Evolutionary conservation across 2,888 invertebrate species (phyloP), one percentile per base, ranked within the genome.

Genomic region (Omphaloscelis lunosa): DNA sequence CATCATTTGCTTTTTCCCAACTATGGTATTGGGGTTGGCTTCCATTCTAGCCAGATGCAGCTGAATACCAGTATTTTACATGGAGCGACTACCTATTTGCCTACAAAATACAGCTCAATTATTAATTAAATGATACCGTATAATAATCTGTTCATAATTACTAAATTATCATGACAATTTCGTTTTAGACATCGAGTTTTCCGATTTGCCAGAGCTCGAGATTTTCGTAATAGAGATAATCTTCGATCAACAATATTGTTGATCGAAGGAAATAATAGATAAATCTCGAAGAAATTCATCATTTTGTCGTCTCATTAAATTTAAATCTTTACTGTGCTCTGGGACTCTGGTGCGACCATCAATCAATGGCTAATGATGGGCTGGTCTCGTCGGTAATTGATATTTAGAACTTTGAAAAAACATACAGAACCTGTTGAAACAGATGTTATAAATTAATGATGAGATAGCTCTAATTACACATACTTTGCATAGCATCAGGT

Each of bases 361-460:
- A 45, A 72, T 78, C 79, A 72, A 65, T 65, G 7, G 17, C 23
- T 65, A 79, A 59, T 65, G 51, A 65, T 41, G 17, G 71, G 29
- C 27, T 39, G 34, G 45, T 15, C 23, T 53, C n/a, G 15, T n/a
- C 58, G 9, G 3, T 79, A 72, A 79, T 79, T 56, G 29, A 29
- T 72, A 29, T 61, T n/a, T 12, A 17, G 2, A n/a, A n/a, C n/a
- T 29, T 58, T 9, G 4, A 8, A 29, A n/a, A 67, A 70, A 7
- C 5, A 11, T 9, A 45, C 17, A n/a, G 2, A 11, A n/a, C 29
- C 56, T 65, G 5, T 7, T 23, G 2, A 4, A 8, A 20, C 0
- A 12, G 15, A 45, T 27, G 41, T 11, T 41, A n/a, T 41, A n/a
- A 56, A 48, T 34, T 12, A 2, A 29, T 20, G 41, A 72, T 41